Base-by-base conservation (phyloP, 2,113 vertebrate species). In the Corythaeola cristata region DNA sequence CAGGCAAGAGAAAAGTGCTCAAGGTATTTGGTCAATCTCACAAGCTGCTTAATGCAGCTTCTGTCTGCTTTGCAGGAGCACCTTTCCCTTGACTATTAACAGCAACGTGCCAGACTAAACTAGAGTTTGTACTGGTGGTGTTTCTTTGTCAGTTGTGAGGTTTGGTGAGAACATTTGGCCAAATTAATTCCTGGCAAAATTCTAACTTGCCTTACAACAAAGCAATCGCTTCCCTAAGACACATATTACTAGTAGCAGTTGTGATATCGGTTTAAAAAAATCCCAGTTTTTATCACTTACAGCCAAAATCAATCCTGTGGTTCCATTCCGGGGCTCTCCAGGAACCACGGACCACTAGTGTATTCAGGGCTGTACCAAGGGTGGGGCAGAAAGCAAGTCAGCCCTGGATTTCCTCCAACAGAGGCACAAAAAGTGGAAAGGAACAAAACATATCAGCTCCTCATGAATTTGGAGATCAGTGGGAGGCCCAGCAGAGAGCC, bases 161-260 rank as follows among this genome's bases (percentile, higher is more conserved):
- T 58, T 80, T 63, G 86, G 18, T 35, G 23, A 68, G 37, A 91
- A 13, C 6, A 10, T 32, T 50, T 30, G 35, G 53, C 28, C 78
- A 94, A 30, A 83, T 88, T 58, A 27, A 85, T 69, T 92, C 49
- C 79, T 83, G 85, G 62, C n/a, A 88, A 73, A 91, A 91, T 66
- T 91, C 63, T 62, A 59, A 66, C 50, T 69, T 67, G 59, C n/a
- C 94, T 84, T 49, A 50, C 47, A 76, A 24, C 15, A 28, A 91
- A 49, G 39, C 18, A 91, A 76, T 69, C 55, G 47, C 1, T 6
- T 28, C 53, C 11, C 32, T 49, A 55, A 75, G 49, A 41, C 39
- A 67, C 22, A 33, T 76, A 8, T 44, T 63, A 74, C 28, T 68
- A 47, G 58, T 37, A 75, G 87, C 33, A 62, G 49, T 53, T 78